A percentile compares a stretch with the other conserved stretches of the same genome.
Evolutionary conservation across 1,140 invertebrate genomes (phyloP).

Genomic region (Drosophila santomea): DNA sequence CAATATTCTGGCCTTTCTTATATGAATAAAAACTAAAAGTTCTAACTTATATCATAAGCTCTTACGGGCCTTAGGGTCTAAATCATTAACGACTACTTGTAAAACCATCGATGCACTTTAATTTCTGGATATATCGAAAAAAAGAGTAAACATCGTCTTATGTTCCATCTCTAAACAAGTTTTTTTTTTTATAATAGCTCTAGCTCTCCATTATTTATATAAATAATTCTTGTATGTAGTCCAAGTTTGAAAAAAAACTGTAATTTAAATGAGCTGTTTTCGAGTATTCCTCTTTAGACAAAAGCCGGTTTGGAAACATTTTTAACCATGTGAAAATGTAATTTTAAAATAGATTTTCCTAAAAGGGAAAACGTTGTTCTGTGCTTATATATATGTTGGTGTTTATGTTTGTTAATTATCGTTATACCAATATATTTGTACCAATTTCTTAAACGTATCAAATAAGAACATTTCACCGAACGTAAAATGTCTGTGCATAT

Average conservation of each 20-base stretch:
- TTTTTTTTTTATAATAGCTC: conserved; percentile 23
- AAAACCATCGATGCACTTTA: neutral
- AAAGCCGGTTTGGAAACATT: conserved; percentile 10
- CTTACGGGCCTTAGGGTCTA: too few species aligned
- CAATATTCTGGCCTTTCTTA: too few species aligned
- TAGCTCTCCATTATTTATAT: conserved; percentile 21
- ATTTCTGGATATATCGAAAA: neutral
- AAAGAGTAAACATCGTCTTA: neutral
- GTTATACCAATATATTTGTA: neutral
- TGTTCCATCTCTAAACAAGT: conserved; percentile 2
- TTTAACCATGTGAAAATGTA: conserved; percentile 27
- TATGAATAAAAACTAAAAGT: too few species aligned
- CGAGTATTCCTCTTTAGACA: neutral
- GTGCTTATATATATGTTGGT: neutral
- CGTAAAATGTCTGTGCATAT: neutral
- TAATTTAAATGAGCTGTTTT: conserved; percentile 6
- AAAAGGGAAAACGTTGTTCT: neutral
- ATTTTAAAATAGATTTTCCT: conserved; percentile 11
- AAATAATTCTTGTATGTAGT: conserved; percentile 11
- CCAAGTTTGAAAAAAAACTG: neutral
- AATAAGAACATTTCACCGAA: neutral
- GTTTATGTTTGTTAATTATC: neutral
- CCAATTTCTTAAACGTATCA: neutral
- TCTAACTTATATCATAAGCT: too few species aligned
- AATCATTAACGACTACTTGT: neutral